Evolutionary conservation across 2,113 vertebrate genomes (phyloP), one percentile per base, ranked within the genome.

Genomic region (Notiomystis cincta): DNA sequence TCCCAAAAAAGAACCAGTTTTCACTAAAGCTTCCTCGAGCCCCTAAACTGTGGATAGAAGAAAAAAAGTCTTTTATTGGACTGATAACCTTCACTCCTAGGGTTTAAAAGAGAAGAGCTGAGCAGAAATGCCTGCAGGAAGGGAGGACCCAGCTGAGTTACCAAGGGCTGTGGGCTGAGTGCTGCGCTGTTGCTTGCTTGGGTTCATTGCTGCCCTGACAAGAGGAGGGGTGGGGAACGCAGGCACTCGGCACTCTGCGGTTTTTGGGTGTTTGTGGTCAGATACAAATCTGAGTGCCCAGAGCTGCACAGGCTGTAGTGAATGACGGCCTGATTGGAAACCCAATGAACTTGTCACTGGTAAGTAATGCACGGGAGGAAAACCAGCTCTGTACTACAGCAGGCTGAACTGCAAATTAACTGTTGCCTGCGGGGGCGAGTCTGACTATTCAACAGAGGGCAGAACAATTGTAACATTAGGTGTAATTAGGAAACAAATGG

Each of bases 141-240:
- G 61, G 33, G 40, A 60, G 48, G 48, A 28, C 5, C 4, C 44
- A 37, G 60, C 45, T 19, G 82, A n/a, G 64, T 80, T 66, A 17
- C 13, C 42, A 15, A 6, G 10, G 37, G 25, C 18, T 1, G 9
- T 3, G 44, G 37, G 70, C 50, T 0, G 17, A 13, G 42, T 5
- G 19, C 57, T 48, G 51, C 9, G 1, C 54, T 56, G 14, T 8
- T 44, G 27, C 17, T 13, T 17, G 71, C 22, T 13, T 17, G 71
- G 22, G 12, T n/a, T 70, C 13, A 1, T 11, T 31, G 13, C 3
- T 61, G 70, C 50, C 38, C 31, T 66, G 51, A 11, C 20, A 28
- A 19, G 13, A 45, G 47, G 33, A 54, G 42, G 23, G 42, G 51
- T 19, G 57, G n/a, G 38, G 31, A 33, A 27, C 35, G 61, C 35